These are phyloP conservation scores for Drosophila mauritiana DNA, from an alignment of 1,140 invertebrate genomes.

Conservation along the genomic window DNA sequence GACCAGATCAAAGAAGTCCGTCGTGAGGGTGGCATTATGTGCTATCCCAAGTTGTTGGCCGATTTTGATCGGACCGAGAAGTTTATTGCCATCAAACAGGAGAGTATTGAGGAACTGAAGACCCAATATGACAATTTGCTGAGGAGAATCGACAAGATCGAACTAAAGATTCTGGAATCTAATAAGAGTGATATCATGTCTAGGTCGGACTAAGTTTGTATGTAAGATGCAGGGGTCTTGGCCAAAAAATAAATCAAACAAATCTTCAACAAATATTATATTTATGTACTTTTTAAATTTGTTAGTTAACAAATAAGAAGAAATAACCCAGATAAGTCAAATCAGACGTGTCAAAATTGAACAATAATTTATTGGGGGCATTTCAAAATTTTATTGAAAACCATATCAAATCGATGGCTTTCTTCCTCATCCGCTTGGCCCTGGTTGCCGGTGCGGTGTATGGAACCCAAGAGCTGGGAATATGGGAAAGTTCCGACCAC, in stretches of 20 bases:
- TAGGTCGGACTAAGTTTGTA: not conserved
- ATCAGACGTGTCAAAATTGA: conserved; percentile 10
- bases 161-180: not conserved
- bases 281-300: too few species aligned
- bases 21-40: not conserved
- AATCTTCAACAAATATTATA: too few species aligned
- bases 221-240: not conserved
- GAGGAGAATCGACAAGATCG: not conserved
- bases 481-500: conserved; percentile 24
- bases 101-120: not conserved
- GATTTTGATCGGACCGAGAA: conserved; percentile 16
- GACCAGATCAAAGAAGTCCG: not conserved
- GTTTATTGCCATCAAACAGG: not conserved
- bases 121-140: conserved; percentile 1
- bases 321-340: not conserved
- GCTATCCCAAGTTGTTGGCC: conserved; percentile 12
- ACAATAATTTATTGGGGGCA: not conserved
- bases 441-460: conserved; percentile 27
- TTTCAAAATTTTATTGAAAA: not conserved
- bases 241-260: not conserved
- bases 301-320: too few species aligned
- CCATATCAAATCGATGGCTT: conserved; percentile 6
- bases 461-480: conserved; percentile 22
- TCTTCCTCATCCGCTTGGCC: conserved; percentile 21
- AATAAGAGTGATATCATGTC: too few species aligned